phyloP scores from a whole-genome alignment of 1,140 invertebrate genomes.

The Parapsyche elsis region DNA sequence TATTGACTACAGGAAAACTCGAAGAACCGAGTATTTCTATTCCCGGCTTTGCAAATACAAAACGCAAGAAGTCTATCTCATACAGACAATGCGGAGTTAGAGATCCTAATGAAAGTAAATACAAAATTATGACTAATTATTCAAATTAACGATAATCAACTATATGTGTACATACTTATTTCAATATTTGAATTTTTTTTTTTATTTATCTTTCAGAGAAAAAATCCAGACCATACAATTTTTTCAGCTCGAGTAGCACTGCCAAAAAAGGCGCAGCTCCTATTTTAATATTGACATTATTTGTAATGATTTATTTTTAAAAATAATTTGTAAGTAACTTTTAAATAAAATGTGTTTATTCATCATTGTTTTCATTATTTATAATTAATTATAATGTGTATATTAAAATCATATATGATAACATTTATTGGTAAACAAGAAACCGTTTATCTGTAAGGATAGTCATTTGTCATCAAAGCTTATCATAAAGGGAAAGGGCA shows the following conservation, averaged over 20 bases:
- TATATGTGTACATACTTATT: not conserved
- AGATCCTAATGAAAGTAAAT: constrained; percentile 75
- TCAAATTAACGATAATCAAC: not conserved
- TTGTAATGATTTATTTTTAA: too few relatives aligned
- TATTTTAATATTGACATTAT: too few relatives aligned
- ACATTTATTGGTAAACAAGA: too few relatives aligned
- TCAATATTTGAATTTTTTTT: not conserved
- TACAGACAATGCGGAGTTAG: constrained; percentile 79
- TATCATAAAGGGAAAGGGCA: too few relatives aligned
- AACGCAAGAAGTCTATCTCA: constrained; percentile 76
- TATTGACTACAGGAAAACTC: constrained; percentile 79
- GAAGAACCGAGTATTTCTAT: constrained; percentile 81
- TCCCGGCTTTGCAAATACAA: constrained; percentile 78
- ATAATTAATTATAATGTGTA: too few relatives aligned
- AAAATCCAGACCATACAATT: not conserved
- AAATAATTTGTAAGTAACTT: too few relatives aligned
- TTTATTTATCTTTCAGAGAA: not conserved
- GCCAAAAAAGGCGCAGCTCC: too few relatives aligned
- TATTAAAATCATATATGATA: too few relatives aligned
- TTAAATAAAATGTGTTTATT: too few relatives aligned
- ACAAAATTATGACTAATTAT: not conserved
- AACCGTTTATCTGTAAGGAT: too few relatives aligned
- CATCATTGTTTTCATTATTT: too few relatives aligned
- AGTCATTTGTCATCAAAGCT: too few relatives aligned
- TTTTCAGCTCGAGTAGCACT: not conserved